Evolutionary conservation across 2,888 invertebrate species (phyloP).

Genomic region (Ophion costatus): DNA sequence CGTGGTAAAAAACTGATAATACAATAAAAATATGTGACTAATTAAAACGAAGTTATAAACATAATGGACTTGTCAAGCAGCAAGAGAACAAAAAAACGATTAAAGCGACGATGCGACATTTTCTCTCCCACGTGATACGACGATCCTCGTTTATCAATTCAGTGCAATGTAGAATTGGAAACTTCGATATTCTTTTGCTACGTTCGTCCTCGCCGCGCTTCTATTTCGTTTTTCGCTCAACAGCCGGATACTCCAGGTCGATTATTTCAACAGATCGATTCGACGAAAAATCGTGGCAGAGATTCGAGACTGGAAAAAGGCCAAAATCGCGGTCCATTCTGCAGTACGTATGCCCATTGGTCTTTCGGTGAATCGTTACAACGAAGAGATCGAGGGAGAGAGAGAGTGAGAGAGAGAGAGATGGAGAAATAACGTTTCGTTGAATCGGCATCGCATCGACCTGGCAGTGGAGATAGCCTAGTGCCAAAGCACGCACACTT

Average conservation of each 20-base stretch:
- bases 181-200: background rate
- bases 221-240: background rate
- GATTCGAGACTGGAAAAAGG: background rate
- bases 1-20: conserved; percentile 62
- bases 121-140: background rate
- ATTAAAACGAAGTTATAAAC: conserved; percentile 55
- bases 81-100: conserved; percentile 18
- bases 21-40: conserved; percentile 67
- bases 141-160: conserved; percentile 4
- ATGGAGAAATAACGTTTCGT: conserved; percentile 15
- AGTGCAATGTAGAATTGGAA: conserved; percentile 1
- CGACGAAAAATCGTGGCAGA: background rate
- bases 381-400: background rate
- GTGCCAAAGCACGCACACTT: conserved; percentile 18
- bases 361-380: conserved; percentile 9
- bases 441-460: conserved; percentile 25
- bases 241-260: background rate
- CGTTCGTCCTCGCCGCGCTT: background rate
- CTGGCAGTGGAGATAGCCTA: conserved; percentile 51
- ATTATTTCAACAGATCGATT: background rate
- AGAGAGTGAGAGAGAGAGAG: conserved; percentile 23
- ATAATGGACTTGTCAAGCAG: conserved; percentile 42
- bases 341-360: conserved; percentile 5
- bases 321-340: background rate
- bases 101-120: conserved; percentile 32